phyloP scores from a whole-genome alignment of 1,140 invertebrate species.

The Uloborus diversus region DNA sequence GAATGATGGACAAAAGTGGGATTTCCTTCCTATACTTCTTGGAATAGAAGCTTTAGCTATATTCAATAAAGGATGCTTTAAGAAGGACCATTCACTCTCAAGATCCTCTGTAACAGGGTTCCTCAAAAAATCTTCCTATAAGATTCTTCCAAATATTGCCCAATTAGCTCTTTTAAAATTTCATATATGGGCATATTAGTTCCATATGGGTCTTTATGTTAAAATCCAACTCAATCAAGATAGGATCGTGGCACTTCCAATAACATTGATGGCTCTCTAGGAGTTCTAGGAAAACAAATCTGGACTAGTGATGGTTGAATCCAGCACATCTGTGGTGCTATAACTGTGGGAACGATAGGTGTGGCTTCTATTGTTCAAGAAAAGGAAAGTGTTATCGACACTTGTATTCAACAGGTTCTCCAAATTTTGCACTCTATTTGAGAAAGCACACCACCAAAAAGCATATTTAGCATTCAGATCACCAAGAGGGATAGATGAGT shows the following conservation, averaged over 20 bases:
- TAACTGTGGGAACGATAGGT: background rate
- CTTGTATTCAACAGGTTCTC: background rate
- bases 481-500: background rate
- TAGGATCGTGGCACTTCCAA: background rate
- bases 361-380: background rate
- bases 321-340: background rate
- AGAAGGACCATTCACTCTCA: background rate
- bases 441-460: background rate
- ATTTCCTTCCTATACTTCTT: background rate
- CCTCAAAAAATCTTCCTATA: background rate
- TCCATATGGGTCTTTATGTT: background rate
- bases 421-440: background rate
- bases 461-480: background rate
- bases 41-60: background rate
- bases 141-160: background rate
- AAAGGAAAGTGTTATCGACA: background rate
- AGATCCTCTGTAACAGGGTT: background rate
- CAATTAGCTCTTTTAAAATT: slow-evolving; percentile 8
- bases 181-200: background rate
- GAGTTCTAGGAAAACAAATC: background rate
- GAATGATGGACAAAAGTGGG: background rate
- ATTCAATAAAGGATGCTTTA: background rate
- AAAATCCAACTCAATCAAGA: background rate
- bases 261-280: background rate
- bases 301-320: background rate